Conservation (phyloP, 2,888 invertebrate species). For the Mythimna albipuncta region DNA sequence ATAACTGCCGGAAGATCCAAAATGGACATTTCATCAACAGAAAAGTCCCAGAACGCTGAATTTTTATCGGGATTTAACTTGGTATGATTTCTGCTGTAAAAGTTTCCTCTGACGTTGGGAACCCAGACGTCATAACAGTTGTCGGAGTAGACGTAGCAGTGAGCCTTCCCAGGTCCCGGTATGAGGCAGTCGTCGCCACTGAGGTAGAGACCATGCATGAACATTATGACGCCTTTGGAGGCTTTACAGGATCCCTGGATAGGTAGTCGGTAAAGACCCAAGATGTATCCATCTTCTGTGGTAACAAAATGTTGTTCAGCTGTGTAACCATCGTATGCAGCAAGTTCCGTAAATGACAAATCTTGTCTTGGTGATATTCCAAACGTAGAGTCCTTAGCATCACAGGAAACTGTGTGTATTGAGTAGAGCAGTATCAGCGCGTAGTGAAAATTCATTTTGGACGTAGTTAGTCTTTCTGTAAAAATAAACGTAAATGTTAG, state of each 20-base stretch:
- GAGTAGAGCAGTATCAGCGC: conserved; percentile 26
- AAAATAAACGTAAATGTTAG: conserved; percentile 4
- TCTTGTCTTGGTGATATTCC: conserved; percentile 49
- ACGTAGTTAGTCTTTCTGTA: conserved; percentile 27
- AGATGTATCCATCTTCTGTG: conserved; percentile 70
- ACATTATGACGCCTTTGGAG: conserved; percentile 80
- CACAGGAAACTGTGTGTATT: conserved; percentile 20
- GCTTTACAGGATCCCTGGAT: conserved; percentile 40
- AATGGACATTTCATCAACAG: conserved; percentile 67
- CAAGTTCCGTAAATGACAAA: conserved; percentile 64
- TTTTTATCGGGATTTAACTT: conserved; percentile 61
- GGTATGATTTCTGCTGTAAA: conserved; percentile 88
- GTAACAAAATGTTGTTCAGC: conserved; percentile 64
- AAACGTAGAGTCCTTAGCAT: conserved; percentile 13
- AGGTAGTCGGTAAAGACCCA: conserved; percentile 64
- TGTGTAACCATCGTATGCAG: conserved; percentile 62
- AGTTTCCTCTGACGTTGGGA: conserved; percentile 94
- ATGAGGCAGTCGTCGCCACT: conserved; percentile 93
- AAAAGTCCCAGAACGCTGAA: conserved; percentile 67
- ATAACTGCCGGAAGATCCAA: conserved; percentile 68
- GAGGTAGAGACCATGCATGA: conserved; percentile 94
- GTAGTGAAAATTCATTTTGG: conserved; percentile 26
- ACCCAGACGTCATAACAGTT: conserved; percentile 94
- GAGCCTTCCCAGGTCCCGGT: conserved; percentile 89
- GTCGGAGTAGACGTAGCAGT: conserved; percentile 91